A percentile compares a stretch with the other conserved stretches of the same genome.
These are phyloP conservation scores for Sciurus carolinensis DNA, from an alignment of 2,797 vertebrate species.

Conservation along the genomic window DNA sequence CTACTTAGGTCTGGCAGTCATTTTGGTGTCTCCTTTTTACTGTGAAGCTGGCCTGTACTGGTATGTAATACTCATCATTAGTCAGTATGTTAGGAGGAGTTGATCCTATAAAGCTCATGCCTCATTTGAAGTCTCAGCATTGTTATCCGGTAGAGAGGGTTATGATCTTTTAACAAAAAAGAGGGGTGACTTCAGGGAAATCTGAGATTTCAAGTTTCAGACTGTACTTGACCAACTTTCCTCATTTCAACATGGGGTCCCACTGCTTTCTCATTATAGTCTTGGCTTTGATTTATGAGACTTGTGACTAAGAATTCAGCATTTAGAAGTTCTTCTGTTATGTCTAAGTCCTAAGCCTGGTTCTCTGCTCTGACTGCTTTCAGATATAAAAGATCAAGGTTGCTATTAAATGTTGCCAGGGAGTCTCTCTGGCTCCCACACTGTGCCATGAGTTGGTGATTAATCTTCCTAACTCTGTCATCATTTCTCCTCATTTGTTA, in stretches of 20 bases:
- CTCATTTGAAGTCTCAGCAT: not conserved
- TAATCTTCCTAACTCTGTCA: not conserved
- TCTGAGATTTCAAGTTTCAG: constrained; percentile 3
- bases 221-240: not conserved
- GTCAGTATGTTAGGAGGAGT: not conserved
- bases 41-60: not conserved
- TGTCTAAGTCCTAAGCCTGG: not conserved
- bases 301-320: not conserved
- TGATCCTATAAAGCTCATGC: not conserved
- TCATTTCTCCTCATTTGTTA: not conserved
- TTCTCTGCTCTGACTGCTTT: not conserved
- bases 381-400: not conserved
- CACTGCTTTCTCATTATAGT: not conserved
- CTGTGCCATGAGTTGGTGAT: not conserved
- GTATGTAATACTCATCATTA: not conserved
- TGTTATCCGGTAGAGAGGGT: not conserved
- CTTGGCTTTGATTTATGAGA: not conserved
- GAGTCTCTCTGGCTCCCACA: not conserved
- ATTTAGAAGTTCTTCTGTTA: not conserved
- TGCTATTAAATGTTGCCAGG: not conserved
- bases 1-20: not conserved
- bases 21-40: not conserved
- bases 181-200: not conserved
- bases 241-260: not conserved
- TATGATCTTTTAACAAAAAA: not conserved